A percentile compares a stretch with the other conserved stretches of the same genome.
phyloP scores from a whole-genome alignment of 2,797 vertebrate genomes.

The Enteromius radiatus region DNA sequence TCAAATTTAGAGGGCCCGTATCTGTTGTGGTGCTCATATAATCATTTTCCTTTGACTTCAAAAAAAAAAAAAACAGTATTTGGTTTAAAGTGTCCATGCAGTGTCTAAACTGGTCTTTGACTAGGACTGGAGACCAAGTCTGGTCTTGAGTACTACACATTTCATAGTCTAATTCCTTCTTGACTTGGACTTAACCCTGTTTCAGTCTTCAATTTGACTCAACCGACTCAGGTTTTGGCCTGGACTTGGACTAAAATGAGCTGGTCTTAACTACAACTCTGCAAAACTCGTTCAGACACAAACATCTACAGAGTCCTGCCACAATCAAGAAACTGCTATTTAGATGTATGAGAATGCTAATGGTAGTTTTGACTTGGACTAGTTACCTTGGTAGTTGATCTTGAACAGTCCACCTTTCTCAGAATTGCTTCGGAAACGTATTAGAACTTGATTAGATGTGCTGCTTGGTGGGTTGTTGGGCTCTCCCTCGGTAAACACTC shows the following conservation, averaged over 20 bases:
- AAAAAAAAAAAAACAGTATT: background rate
- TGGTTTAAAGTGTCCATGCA: background rate
- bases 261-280: background rate
- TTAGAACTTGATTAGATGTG: slow-evolving; percentile 93
- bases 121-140: background rate
- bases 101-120: too few species aligned
- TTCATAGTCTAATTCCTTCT: background rate
- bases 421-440: slow-evolving; percentile 89
- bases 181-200: background rate
- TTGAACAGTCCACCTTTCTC: slow-evolving; percentile 92
- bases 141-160: background rate
- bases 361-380: background rate
- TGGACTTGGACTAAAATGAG: background rate
- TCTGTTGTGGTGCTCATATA: background rate
- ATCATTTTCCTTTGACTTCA: background rate
- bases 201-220: background rate
- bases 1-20: background rate
- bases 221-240: background rate
- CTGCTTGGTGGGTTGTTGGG: slow-evolving; percentile 87
- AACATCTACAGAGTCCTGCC: background rate
- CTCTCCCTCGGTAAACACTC: slow-evolving; percentile 88
- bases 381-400: slow-evolving; percentile 86
- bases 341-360: background rate
- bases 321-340: background rate
- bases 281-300: background rate